Evolutionary conservation across 1,140 invertebrate species (phyloP).

Genomic region (Scaptodrosophila lebanonensis): DNA sequence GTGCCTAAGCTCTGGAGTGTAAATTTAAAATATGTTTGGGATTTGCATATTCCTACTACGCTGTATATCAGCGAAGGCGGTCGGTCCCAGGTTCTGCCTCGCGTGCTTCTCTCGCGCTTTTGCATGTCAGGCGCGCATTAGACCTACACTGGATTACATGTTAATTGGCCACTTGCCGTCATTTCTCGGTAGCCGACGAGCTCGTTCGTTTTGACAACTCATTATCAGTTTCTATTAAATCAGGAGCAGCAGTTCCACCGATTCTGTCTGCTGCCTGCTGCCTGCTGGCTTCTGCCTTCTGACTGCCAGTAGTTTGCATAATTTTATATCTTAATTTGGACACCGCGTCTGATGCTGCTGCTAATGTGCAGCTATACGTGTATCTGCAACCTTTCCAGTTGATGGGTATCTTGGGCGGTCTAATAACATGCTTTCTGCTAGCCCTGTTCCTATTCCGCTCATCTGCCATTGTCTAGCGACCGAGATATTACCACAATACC

Average conservation of each 20-base stretch:
- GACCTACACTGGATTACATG: conserved; percentile 4
- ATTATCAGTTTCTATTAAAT: conserved; percentile 38
- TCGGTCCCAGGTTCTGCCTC: too few species aligned
- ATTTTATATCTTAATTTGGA: conserved; percentile 52
- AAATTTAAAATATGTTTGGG: conserved; percentile 32
- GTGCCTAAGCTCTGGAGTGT: conserved; percentile 37
- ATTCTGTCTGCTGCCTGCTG: conserved; percentile 45
- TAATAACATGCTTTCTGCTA: conserved; percentile 51
- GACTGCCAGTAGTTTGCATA: conserved; percentile 51
- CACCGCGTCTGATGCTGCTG: too few species aligned
- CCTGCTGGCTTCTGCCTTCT: too few species aligned
- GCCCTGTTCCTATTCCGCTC: not conserved
- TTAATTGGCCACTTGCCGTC: not conserved
- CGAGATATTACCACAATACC: too few species aligned
- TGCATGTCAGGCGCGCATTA: conserved; percentile 7
- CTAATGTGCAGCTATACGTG: too few species aligned
- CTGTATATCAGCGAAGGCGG: too few species aligned
- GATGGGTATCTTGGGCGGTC: conserved; percentile 56
- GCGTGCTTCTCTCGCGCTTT: not conserved
- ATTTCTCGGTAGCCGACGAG: too few species aligned
- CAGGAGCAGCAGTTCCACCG: too few species aligned
- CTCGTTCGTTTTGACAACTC: conserved; percentile 18
- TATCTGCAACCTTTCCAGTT: not conserved
- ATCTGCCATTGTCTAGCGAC: conserved; percentile 5
- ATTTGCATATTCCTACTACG: conserved; percentile 49